Evolutionary conservation across 2,888 invertebrate genomes (phyloP).

Genomic region (Cephalotes varians): DNA sequence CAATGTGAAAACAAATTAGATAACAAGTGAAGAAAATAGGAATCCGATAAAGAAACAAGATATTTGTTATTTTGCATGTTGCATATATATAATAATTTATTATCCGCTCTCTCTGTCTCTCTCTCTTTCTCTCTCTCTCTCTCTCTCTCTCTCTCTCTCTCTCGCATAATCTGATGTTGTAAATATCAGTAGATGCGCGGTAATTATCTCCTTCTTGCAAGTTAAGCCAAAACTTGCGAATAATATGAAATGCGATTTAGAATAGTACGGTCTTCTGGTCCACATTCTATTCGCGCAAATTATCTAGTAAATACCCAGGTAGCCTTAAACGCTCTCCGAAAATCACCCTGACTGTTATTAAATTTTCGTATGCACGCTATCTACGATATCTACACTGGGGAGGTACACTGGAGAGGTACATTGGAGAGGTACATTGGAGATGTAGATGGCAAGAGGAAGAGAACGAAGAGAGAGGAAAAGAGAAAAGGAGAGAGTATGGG

Average conservation of each 20-base stretch:
- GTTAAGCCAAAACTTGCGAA: conserved; percentile 30
- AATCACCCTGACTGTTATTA: conserved; percentile 72
- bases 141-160: no score
- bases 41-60: neutral
- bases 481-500: conserved; percentile 19
- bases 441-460: conserved; percentile 4
- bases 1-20: neutral
- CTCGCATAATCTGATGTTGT: neutral
- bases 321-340: conserved; percentile 59
- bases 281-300: conserved; percentile 43
- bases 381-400: conserved; percentile 58
- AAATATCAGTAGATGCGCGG: conserved; percentile 26
- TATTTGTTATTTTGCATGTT: neutral
- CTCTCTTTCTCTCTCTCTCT: no score
- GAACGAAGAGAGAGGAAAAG: conserved; percentile 13
- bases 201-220: conserved; percentile 35
- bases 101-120: neutral
- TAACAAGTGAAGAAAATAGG: neutral
- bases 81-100: neutral
- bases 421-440: neutral
- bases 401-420: conserved; percentile 26
- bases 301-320: conserved; percentile 53
- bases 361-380: conserved; percentile 69
- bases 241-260: conserved; percentile 49
- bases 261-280: conserved; percentile 42